These are phyloP conservation scores for Bombus pyrosoma DNA, from an alignment of 1,140 invertebrate species.

Conservation along the genomic window DNA sequence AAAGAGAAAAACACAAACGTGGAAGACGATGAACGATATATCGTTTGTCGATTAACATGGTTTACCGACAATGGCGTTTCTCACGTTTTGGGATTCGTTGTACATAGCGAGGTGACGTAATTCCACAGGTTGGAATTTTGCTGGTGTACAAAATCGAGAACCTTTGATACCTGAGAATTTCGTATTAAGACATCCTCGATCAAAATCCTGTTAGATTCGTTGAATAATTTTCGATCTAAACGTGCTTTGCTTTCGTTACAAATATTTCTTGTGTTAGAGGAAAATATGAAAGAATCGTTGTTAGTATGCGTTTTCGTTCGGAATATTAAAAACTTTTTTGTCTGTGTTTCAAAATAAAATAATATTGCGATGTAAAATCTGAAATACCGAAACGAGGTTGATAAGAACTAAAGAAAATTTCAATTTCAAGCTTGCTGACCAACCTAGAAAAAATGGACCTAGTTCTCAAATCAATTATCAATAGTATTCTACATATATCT, in stretches of 20 bases:
- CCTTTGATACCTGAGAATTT: background rate
- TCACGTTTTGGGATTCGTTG: too few species aligned
- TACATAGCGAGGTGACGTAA: background rate
- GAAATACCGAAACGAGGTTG: background rate
- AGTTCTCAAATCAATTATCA: background rate
- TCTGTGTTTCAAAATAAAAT: too few species aligned
- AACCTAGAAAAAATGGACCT: background rate
- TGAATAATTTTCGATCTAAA: background rate
- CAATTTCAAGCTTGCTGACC: background rate
- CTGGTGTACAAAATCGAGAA: background rate
- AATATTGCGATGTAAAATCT: too few species aligned
- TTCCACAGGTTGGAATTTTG: background rate
- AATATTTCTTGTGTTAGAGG: background rate
- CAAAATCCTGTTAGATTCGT: too few species aligned
- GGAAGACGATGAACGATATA: background rate
- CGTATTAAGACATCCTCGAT: too few species aligned
- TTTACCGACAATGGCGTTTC: slow-evolving; percentile 21
- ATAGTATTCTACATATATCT: too few species aligned
- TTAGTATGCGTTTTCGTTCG: too few species aligned
- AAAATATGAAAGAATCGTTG: too few species aligned
- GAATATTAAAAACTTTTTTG: too few species aligned
- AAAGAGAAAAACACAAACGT: background rate
- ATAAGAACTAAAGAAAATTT: background rate
- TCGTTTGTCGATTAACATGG: background rate
- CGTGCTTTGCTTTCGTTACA: background rate